Evolutionary conservation across 2,113 vertebrate genomes (phyloP).

Genomic region (Panthera tigris): DNA sequence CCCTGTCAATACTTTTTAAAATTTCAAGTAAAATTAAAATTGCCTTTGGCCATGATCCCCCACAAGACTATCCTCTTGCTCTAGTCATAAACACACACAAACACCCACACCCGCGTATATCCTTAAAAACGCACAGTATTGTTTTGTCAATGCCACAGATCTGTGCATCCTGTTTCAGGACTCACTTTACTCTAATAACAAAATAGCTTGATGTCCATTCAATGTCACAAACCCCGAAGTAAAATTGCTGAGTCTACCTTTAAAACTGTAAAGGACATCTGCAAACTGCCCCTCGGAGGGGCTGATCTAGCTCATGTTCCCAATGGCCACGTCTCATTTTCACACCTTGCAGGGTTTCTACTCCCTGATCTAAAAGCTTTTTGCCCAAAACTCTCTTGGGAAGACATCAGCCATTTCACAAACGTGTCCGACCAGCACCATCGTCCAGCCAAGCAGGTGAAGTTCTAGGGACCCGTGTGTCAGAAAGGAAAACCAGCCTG

Average conservation of each 20-base stretch:
- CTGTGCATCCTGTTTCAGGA: neutral
- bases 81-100: neutral
- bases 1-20: neutral
- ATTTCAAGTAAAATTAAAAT: neutral
- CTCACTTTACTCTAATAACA: neutral
- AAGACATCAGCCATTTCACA: neutral
- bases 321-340: rapidly evolving
- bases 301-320: neutral
- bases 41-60: neutral
- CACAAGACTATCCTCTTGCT: neutral
- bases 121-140: neutral
- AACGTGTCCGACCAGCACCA: rapidly evolving
- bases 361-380: neutral
- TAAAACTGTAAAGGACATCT: neutral
- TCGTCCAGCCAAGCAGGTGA: neutral
- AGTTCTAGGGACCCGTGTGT: neutral
- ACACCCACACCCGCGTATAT: too few species aligned
- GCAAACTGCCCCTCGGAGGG: neutral
- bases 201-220: neutral
- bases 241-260: neutral
- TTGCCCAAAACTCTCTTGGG: neutral
- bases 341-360: neutral
- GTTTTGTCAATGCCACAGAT: neutral
- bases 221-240: neutral
- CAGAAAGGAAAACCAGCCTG: neutral